Evolutionary conservation across 1,140 invertebrate species (phyloP).

Genomic region (Caenorhabditis remanei): DNA sequence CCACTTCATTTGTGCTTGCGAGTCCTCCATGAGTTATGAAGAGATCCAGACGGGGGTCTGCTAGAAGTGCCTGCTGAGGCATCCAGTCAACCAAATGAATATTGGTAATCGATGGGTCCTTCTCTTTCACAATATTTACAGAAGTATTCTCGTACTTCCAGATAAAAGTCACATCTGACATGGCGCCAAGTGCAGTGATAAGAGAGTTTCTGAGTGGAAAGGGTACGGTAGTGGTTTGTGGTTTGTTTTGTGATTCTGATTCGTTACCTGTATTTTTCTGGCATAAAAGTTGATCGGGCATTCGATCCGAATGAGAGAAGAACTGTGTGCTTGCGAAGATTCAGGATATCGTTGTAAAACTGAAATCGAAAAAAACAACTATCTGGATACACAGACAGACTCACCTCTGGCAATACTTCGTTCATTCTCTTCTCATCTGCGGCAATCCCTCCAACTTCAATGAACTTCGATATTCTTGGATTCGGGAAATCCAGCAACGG

Average conservation of each 20-base stretch:
- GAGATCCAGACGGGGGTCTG: conserved; percentile 64
- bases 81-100: conserved; percentile 66
- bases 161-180: conserved; percentile 69
- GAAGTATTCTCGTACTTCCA: conserved; percentile 71
- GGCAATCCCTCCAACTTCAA: conserved; percentile 9
- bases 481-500: conserved; percentile 6
- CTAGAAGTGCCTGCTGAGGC: conserved; percentile 66
- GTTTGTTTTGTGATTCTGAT: neutral
- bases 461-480: conserved; percentile 29
- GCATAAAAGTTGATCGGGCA: neutral
- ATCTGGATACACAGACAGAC: neutral
- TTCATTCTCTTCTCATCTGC: conserved; percentile 4
- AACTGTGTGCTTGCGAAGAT: conserved; percentile 3
- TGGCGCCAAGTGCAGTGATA: neutral
- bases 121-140: conserved; percentile 62
- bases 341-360: conserved; percentile 4
- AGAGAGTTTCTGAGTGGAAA: conserved; percentile 41
- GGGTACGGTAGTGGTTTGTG: conserved; percentile 2
- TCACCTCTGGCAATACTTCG: conserved; percentile 18
- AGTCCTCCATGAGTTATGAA: conserved; percentile 72
- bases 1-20: conserved; percentile 66
- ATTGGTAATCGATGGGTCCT: conserved; percentile 49
- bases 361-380: neutral
- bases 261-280: neutral
- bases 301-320: neutral